Conservation (phyloP, 2,113 vertebrate genomes). For the human region DNA sequence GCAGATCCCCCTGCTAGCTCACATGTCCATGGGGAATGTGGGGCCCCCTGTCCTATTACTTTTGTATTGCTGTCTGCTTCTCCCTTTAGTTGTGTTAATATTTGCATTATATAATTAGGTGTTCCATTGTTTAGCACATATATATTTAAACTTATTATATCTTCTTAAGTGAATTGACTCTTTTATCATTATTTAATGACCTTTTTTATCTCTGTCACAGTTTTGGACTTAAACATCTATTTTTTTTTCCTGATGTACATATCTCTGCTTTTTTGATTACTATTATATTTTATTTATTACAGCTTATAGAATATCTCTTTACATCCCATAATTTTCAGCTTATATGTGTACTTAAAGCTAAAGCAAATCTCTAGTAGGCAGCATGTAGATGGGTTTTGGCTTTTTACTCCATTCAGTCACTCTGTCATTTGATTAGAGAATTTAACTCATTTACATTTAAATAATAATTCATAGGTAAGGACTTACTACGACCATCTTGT, state of each 20-base stretch:
- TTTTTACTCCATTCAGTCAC: background rate
- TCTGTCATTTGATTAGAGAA: background rate
- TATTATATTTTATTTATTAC: background rate
- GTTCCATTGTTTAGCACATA: background rate
- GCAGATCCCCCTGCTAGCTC: too few relatives aligned
- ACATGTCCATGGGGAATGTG: too few relatives aligned
- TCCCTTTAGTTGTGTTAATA: background rate
- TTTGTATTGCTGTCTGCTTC: background rate
- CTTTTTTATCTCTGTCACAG: background rate
- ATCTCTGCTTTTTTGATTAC: background rate
- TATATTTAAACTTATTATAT: too few relatives aligned
- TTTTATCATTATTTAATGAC: too few relatives aligned
- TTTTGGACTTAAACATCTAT: background rate
- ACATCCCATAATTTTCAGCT: background rate
- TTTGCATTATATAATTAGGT: background rate
- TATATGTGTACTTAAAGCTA: background rate
- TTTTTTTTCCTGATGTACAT: background rate
- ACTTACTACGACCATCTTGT: background rate
- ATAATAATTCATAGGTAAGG: background rate
- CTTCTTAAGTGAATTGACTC: too few relatives aligned
- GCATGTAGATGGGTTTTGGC: background rate
- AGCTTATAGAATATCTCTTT: background rate
- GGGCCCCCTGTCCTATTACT: background rate
- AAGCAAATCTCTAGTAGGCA: background rate
- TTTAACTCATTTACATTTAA: background rate